phyloP scores from a whole-genome alignment of 2,888 invertebrate species.

The Oligia fasciuncula region DNA sequence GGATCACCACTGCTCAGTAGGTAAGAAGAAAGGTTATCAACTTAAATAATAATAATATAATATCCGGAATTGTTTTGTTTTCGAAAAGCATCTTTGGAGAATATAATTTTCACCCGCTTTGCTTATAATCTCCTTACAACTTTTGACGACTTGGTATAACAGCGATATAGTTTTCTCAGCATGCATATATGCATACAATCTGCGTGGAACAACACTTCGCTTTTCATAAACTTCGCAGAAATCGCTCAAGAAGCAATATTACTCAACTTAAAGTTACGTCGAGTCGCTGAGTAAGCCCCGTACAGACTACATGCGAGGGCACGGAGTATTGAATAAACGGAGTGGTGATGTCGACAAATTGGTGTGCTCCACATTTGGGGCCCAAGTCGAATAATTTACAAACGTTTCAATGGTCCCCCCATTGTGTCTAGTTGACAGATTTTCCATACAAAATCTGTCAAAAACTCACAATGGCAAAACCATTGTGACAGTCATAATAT shows the following conservation, averaged over 20 bases:
- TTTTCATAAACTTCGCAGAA: constrained; percentile 47
- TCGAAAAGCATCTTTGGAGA: background rate
- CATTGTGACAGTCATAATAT: background rate
- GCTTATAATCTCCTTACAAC: background rate
- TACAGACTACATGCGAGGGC: constrained; percentile 13
- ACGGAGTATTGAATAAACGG: constrained; percentile 18
- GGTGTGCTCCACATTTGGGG: background rate
- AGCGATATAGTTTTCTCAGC: constrained; percentile 5
- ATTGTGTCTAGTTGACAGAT: background rate
- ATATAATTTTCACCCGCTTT: background rate
- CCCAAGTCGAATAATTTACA: background rate
- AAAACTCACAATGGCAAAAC: background rate
- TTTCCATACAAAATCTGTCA: too few relatives aligned
- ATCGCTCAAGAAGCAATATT: constrained; percentile 57
- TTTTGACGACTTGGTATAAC: background rate
- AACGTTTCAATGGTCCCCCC: background rate
- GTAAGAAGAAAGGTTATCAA: background rate
- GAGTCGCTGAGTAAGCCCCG: constrained; percentile 45
- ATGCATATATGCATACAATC: constrained; percentile 40
- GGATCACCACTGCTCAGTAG: background rate
- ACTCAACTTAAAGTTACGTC: constrained; percentile 52
- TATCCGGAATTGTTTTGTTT: background rate
- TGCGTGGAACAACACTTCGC: constrained; percentile 35
- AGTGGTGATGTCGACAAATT: background rate
- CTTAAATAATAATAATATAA: background rate